A percentile compares a stretch with the other conserved stretches of the same genome.
These are phyloP conservation scores for Ruditapes philippinarum DNA, from an alignment of 1,140 invertebrate genomes.

Conservation along the genomic window DNA sequence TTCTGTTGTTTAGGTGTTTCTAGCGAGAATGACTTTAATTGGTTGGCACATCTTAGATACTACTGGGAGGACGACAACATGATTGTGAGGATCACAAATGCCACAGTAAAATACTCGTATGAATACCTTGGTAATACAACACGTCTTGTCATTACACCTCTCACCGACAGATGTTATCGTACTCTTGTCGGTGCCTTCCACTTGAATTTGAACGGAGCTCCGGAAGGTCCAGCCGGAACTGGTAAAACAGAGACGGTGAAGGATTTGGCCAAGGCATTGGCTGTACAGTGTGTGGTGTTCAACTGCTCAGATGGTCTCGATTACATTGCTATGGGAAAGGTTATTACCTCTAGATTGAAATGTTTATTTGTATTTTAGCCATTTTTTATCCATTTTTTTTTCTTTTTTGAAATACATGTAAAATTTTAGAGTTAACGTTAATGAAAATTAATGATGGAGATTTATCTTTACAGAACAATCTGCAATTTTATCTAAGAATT, in stretches of 20 bases:
- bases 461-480: too few relatives aligned
- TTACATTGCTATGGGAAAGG: slow-evolving; percentile 88
- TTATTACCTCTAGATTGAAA: slow-evolving; percentile 61
- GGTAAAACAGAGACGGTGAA: slow-evolving; percentile 87
- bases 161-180: slow-evolving; percentile 86
- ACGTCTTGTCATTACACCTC: slow-evolving; percentile 87
- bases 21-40: slow-evolving; percentile 86
- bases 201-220: slow-evolving; percentile 87
- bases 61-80: slow-evolving; percentile 86
- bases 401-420: too few relatives aligned
- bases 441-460: too few relatives aligned
- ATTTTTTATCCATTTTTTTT: too few relatives aligned
- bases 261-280: slow-evolving; percentile 87
- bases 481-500: too few relatives aligned
- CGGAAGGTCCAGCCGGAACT: slow-evolving; percentile 87
- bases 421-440: too few relatives aligned
- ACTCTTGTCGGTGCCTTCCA: slow-evolving; percentile 85
- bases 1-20: slow-evolving; percentile 76
- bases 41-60: slow-evolving; percentile 87
- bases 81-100: slow-evolving; percentile 86
- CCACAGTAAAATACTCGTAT: slow-evolving; percentile 86
- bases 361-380: too few relatives aligned
- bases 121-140: slow-evolving; percentile 87
- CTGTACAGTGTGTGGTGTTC: slow-evolving; percentile 87
- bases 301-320: slow-evolving; percentile 87